phyloP scores from a whole-genome alignment of 2,797 vertebrate genomes.

The Scolopax rusticola region DNA sequence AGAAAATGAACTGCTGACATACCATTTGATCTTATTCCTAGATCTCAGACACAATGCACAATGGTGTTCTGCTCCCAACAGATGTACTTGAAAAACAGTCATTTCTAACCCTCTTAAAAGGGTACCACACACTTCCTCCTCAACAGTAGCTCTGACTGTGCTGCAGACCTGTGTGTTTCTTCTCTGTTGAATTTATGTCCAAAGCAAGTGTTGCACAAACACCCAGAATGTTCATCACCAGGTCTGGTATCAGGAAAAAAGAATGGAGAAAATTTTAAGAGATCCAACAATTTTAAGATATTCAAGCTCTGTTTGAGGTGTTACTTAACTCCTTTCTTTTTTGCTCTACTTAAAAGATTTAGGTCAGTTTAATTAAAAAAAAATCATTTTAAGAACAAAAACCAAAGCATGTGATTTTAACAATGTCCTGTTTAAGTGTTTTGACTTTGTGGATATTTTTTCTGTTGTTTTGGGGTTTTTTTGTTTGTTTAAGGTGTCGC shows the following conservation, averaged over 20 bases:
- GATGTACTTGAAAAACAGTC: background rate
- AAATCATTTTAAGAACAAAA: background rate
- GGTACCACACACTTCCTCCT: background rate
- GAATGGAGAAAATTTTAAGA: background rate
- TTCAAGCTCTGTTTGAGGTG: background rate
- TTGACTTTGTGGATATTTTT: background rate
- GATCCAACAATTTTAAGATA: background rate
- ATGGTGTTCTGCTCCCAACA: background rate
- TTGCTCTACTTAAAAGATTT: background rate
- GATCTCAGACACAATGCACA: background rate
- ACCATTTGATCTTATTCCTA: background rate
- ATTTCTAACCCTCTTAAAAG: background rate
- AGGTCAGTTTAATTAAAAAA: background rate
- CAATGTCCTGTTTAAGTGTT: background rate
- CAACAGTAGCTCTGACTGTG: background rate
- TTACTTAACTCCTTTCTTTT: background rate
- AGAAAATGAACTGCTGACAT: background rate
- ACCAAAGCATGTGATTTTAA: background rate
- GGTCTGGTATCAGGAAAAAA: background rate
- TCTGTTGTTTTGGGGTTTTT: accelerated
- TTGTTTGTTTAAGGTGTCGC: background rate
- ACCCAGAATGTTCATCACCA: background rate
- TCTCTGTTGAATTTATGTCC: background rate
- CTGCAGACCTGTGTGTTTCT: background rate
- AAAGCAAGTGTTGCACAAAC: background rate